Base-by-base conservation (phyloP, 2,797 vertebrate genomes). In the Podargus strigoides region DNA sequence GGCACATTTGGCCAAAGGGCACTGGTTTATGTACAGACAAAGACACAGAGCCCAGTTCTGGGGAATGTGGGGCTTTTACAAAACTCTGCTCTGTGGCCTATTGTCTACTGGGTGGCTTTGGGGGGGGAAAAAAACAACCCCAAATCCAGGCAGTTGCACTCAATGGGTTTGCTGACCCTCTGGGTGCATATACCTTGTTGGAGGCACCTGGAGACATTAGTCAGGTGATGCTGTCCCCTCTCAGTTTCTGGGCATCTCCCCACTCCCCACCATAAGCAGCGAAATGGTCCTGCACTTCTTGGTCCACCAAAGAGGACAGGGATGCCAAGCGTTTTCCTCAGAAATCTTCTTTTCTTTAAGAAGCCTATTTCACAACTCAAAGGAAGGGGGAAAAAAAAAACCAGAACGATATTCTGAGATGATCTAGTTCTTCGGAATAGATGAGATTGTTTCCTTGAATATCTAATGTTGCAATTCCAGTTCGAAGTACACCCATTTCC, bases 391-490 rank as follows among this genome's bases (percentile, higher is more conserved):
- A 7, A 1, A 0, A 27, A 56, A 62, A 58, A 78, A 16, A n/a
- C n/a, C n/a, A n/a, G n/a, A n/a, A n/a, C n/a, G 90, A 76, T 42
- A 44, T 47, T 58, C 76, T 46, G 36, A 64, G 49, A 73, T 74
- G 18, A 89, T 93, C 91, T 94, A 85, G 87, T 85, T 77, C 27
- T 92, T 79, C 53, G 73, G 49, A 89, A 94, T 93, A 96, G 60
- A 96, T 96, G 58, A 91, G 78, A 91, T 85, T 90, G 49, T 89
- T 83, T 91, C 56, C 85, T 87, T 82, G 89, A 92, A 96, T 95
- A 92, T 89, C 85, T 96, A 95, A 96, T 97, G 87, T 79, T 89
- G 84, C 74, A 94, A 95, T 82, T 96, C 67, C 85, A 95, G 59
- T 86, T 90, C 68, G 62, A 87, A 93, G 50, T 89, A 72, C 64